Conservation (phyloP, 2,888 invertebrate species). For the Dilophus febrilis region DNA sequence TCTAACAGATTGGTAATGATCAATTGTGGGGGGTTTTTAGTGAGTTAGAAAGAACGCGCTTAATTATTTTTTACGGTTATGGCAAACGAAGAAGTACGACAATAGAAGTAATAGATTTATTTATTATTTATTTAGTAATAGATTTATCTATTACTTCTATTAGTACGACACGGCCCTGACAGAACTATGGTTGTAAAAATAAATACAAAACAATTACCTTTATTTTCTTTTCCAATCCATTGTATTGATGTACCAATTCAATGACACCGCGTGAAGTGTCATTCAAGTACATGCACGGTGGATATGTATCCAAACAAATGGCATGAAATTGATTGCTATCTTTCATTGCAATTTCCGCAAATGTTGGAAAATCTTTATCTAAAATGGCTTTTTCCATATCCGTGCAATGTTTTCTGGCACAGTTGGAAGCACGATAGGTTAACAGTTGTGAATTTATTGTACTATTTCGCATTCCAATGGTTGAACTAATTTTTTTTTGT, state of each 20-base stretch:
- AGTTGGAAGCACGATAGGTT: slow-evolving; percentile 47
- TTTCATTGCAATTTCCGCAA: slow-evolving; percentile 90
- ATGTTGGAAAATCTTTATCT: slow-evolving; percentile 55
- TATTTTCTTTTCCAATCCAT: slow-evolving; percentile 42
- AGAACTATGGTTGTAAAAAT: too few species aligned
- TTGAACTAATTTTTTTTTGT: slow-evolving; percentile 72
- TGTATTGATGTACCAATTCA: slow-evolving; percentile 67
- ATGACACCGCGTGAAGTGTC: slow-evolving; percentile 69
- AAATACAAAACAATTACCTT: slow-evolving; percentile 29
- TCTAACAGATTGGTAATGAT: too few species aligned
- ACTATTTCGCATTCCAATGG: slow-evolving; percentile 72
- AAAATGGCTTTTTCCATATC: slow-evolving; percentile 37
- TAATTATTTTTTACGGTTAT: too few species aligned
- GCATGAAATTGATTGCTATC: slow-evolving; percentile 98
- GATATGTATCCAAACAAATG: slow-evolving; percentile 79
- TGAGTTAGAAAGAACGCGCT: too few species aligned
- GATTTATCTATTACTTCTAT: too few species aligned
- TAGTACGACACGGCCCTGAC: too few species aligned
- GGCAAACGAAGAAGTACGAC: too few species aligned
- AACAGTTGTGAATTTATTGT: slow-evolving; percentile 70
- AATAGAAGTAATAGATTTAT: too few species aligned
- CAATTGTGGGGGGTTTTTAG: too few species aligned
- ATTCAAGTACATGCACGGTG: slow-evolving; percentile 87
- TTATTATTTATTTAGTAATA: too few species aligned
- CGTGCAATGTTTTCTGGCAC: slow-evolving; percentile 55